These are phyloP conservation scores for cattle (Bos taurus) DNA, from an alignment of 2,113 vertebrate genomes.

Conservation along the genomic window ARS-UCD2.0 NC_037338.1:7041501-7042000, in stretches of 20 bases:
- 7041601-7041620: background rate
- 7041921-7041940: background rate
- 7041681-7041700: background rate
- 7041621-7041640: background rate
- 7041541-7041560: background rate
- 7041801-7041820: fast-evolving
- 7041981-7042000: background rate
- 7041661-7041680: background rate
- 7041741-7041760: background rate
- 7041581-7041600: background rate
- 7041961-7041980: background rate
- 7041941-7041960: background rate
- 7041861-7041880: background rate
- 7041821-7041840: fast-evolving
- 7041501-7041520: background rate
- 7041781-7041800: background rate
- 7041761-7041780: background rate
- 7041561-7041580: background rate
- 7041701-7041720: background rate
- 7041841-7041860: background rate
- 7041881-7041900: background rate
- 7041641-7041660: background rate
- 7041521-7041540: background rate
- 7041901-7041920: background rate
- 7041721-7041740: background rate